A percentile compares a stretch with the other conserved stretches of the same genome.
These are phyloP conservation scores for Tipula unca DNA, from an alignment of 2,888 invertebrate species.

Conservation along the genomic window DNA sequence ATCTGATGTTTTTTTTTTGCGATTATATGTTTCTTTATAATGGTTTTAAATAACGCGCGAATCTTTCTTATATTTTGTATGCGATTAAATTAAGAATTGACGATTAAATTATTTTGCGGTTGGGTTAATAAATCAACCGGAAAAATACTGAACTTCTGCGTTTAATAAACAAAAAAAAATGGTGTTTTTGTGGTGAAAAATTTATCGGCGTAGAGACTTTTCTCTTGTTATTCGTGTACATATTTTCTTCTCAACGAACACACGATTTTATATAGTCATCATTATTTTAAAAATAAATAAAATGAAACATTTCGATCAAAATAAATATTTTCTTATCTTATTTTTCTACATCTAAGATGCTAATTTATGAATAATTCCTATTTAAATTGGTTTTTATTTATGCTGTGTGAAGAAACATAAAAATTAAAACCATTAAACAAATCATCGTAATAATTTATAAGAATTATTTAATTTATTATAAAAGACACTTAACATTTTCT, in stretches of 20 bases:
- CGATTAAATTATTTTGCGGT: background rate
- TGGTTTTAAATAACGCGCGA: background rate
- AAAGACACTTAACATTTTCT: background rate
- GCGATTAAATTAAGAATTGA: background rate
- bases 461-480: background rate
- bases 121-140: background rate
- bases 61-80: background rate
- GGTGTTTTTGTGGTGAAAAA: background rate
- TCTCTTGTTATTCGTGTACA: background rate
- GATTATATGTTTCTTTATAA: background rate
- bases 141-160: background rate
- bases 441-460: background rate
- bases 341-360: background rate
- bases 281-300: background rate
- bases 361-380: background rate
- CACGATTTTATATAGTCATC: background rate
- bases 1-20: background rate
- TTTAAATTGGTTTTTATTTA: background rate
- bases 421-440: background rate
- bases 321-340: background rate
- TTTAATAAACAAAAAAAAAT: background rate
- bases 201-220: background rate
- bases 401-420: background rate
- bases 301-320: background rate
- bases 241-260: background rate